Conservation (phyloP, 2,797 vertebrate species). For the Diglossa cyanea region DNA sequence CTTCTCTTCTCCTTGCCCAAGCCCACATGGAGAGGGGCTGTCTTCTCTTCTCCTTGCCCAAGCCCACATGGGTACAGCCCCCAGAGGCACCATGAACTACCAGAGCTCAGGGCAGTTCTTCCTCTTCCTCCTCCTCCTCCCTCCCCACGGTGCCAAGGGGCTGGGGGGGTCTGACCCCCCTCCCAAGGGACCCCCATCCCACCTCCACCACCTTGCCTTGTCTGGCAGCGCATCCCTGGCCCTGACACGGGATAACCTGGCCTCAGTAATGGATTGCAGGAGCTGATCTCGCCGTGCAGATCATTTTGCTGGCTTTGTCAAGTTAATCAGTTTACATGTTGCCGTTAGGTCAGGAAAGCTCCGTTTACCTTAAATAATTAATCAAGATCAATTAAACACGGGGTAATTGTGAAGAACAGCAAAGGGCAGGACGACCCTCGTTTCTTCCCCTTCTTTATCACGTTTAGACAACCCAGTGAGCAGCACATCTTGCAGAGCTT, state of each 20-base stretch:
- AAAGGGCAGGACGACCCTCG: neutral
- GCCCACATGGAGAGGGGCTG: rapidly evolving
- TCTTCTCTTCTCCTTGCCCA: neutral
- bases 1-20: neutral
- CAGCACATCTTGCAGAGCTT: neutral
- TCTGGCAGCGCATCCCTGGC: neutral
- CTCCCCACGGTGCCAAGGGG: neutral
- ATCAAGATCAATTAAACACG: conserved; percentile 42
- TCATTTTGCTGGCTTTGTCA: conserved; percentile 49
- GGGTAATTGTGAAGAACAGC: conserved; percentile 1
- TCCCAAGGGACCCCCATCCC: neutral
- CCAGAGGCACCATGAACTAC: neutral
- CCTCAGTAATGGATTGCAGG: neutral
- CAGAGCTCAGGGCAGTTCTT: neutral
- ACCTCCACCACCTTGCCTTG: rapidly evolving
- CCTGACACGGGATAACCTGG: neutral
- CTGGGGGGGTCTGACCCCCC: neutral
- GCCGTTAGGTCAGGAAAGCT: conserved; percentile 30
- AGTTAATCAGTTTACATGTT: conserved; percentile 46
- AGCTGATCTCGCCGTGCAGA: neutral
- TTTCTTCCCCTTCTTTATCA: neutral
- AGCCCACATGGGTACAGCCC: rapidly evolving
- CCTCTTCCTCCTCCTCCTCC: neutral
- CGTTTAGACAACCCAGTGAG: neutral
- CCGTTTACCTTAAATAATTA: conserved; percentile 50